Conservation (phyloP, 2,113 vertebrate species). For the Hiodon tergisus region DNA sequence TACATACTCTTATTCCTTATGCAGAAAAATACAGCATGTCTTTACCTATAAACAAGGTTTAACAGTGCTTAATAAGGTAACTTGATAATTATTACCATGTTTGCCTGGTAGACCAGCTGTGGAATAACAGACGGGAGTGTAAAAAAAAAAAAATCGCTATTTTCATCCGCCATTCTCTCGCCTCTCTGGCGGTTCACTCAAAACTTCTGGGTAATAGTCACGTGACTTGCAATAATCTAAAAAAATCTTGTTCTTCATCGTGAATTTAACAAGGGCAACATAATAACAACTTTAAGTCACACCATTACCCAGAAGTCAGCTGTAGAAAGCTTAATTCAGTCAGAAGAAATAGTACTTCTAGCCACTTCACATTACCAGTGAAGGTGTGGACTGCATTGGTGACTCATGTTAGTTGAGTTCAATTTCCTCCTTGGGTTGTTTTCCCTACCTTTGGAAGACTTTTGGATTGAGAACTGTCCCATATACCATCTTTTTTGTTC, state of each 20-base stretch:
- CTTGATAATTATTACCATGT: not conserved
- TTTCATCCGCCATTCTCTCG: not conserved
- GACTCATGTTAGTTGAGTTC: too few species aligned
- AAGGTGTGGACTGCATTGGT: too few species aligned
- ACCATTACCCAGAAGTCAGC: too few species aligned
- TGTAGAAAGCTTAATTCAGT: too few species aligned
- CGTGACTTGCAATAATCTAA: not conserved
- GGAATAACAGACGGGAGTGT: not conserved
- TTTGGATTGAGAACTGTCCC: too few species aligned
- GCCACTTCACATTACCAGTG: too few species aligned
- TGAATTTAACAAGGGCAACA: constrained; percentile 1
- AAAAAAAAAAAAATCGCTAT: not conserved
- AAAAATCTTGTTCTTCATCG: not conserved
- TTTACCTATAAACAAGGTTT: not conserved
- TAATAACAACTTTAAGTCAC: constrained; percentile 1
- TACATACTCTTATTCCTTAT: not conserved
- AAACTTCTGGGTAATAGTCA: not conserved
- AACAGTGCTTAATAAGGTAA: constrained; percentile 4
- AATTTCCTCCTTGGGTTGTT: too few species aligned
- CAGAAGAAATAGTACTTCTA: too few species aligned
- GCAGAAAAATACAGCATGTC: not conserved
- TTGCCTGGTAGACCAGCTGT: not conserved
- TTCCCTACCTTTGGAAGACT: too few species aligned
- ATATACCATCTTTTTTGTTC: too few species aligned
- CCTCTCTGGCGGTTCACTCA: not conserved